Evolutionary conservation across 2,797 vertebrate species (phyloP).

Genomic region (Eospalax fontanierii): DNA sequence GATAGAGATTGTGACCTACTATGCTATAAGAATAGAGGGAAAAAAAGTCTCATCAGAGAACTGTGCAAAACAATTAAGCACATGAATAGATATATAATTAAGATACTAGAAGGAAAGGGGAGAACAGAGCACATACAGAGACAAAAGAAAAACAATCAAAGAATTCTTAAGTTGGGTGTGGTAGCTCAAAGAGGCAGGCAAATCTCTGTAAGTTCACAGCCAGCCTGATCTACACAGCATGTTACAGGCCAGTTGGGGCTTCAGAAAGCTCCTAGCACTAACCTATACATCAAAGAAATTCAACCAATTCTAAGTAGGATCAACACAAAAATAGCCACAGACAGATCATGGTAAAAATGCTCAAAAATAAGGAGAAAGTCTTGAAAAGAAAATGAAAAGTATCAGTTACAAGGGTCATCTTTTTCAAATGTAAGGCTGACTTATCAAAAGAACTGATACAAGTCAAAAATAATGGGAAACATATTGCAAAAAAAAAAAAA

Average conservation of each 20-base stretch:
- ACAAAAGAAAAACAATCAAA: neutral
- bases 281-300: neutral
- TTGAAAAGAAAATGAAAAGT: conserved; percentile 1
- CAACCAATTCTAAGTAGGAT: neutral
- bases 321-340: neutral
- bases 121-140: neutral
- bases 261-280: conserved; percentile 19
- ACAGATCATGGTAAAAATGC: neutral
- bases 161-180: conserved; percentile 27
- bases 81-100: neutral
- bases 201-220: no score
- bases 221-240: no score
- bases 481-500: neutral
- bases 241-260: no score
- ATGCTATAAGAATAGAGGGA: neutral
- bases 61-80: neutral
- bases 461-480: neutral
- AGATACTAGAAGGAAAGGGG: neutral
- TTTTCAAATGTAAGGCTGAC: conserved; percentile 7
- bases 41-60: neutral
- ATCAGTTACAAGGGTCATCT: neutral
- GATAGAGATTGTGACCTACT: neutral
- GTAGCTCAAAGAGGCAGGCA: no score
- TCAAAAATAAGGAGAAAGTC: conserved; percentile 23
- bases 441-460: neutral